phyloP scores from a whole-genome alignment of 2,113 vertebrate species.

The Neogobius melanostomus region DNA sequence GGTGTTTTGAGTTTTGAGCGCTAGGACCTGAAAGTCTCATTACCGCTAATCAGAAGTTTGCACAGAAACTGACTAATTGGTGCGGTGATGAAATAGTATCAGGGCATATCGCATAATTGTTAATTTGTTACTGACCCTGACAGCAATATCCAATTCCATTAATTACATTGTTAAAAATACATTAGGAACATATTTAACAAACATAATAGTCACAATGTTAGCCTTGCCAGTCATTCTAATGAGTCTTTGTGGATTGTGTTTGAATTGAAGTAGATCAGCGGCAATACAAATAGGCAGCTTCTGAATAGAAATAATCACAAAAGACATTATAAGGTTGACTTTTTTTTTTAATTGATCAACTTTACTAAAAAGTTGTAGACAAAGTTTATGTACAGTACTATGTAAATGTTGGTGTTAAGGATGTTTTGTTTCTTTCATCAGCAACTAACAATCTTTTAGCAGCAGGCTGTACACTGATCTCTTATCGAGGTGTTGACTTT shows the following conservation, averaged over 20 bases:
- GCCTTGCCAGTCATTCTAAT: neutral
- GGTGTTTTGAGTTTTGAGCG: conserved; percentile 10
- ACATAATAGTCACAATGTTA: neutral
- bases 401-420: no score
- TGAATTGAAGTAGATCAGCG: neutral
- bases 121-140: neutral
- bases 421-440: no score
- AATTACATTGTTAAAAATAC: neutral
- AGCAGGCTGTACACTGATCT: no score
- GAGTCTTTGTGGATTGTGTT: neutral
- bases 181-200: neutral
- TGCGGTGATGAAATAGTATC: neutral
- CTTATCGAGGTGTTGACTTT: no score
- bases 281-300: neutral
- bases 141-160: neutral
- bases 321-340: no score
- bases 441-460: no score
- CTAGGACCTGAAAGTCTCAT: conserved; percentile 1
- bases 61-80: neutral
- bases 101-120: neutral
- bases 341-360: no score
- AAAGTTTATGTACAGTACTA: no score
- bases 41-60: neutral
- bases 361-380: no score
- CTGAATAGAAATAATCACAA: neutral